Evolutionary conservation across 2,888 invertebrate genomes (phyloP).

Genomic region (Maniola hyperantus): DNA sequence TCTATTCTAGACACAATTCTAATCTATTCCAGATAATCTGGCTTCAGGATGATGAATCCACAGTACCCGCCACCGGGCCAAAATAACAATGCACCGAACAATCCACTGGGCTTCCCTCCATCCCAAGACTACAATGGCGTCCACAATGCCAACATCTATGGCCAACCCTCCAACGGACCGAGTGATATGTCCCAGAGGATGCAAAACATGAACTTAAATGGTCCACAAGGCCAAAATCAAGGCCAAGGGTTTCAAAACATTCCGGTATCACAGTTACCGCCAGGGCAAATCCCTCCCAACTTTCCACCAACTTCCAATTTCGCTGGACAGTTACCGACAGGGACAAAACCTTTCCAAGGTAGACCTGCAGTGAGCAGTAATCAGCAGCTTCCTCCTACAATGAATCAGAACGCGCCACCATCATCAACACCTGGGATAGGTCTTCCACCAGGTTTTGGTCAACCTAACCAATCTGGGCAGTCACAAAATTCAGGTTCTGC

Average conservation of each 20-base stretch:
- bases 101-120: conserved; percentile 65
- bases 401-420: conserved; percentile 52
- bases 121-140: conserved; percentile 72
- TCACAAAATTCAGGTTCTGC: conserved; percentile 42
- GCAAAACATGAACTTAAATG: conserved; percentile 73
- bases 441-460: conserved; percentile 43
- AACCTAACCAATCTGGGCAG: conserved; percentile 40
- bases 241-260: conserved; percentile 56
- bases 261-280: conserved; percentile 65
- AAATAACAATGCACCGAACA: conserved; percentile 72
- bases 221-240: conserved; percentile 51
- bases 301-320: conserved; percentile 60
- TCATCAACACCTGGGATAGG: conserved; percentile 49
- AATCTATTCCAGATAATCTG: conserved; percentile 40
- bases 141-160: conserved; percentile 68
- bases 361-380: conserved; percentile 53
- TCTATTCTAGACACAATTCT: too few relatives aligned
- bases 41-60: conserved; percentile 76
- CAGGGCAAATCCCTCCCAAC: conserved; percentile 55
- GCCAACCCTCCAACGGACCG: conserved; percentile 60
- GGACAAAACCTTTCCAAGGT: conserved; percentile 55
- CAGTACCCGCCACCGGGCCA: conserved; percentile 75
- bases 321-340: conserved; percentile 51
- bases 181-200: conserved; percentile 72
- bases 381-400: conserved; percentile 46